These are phyloP conservation scores for Oryzias curvinotus DNA, from an alignment of 2,113 vertebrate species.

Conservation along the genomic window DNA sequence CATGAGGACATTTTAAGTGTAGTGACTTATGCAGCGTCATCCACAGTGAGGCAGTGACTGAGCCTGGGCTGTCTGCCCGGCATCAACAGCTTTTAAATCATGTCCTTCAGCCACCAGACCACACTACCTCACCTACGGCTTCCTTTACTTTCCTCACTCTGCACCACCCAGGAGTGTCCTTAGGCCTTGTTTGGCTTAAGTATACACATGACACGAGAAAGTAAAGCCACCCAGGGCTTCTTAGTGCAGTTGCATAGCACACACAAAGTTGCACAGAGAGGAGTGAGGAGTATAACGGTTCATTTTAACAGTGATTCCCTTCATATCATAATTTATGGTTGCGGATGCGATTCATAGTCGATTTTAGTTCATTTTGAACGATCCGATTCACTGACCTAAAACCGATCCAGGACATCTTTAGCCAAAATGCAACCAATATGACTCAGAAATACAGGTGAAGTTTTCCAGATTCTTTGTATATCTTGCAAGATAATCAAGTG, in stretches of 20 bases:
- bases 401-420: no score
- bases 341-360: no score
- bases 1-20: conserved; percentile 77
- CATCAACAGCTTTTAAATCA: conserved; percentile 81
- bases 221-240: conserved; percentile 71
- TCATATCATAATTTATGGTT: no score
- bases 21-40: conserved; percentile 76
- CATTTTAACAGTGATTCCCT: no score
- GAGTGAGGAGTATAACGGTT: conserved; percentile 14
- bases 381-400: no score
- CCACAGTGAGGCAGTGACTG: conserved; percentile 73
- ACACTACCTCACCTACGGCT: conserved; percentile 71
- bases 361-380: no score
- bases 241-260: conserved; percentile 61
- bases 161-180: conserved; percentile 71
- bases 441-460: no score
- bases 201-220: conserved; percentile 74
- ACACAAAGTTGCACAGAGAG: conserved; percentile 51
- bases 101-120: conserved; percentile 72
- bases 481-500: no score
- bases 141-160: conserved; percentile 58
- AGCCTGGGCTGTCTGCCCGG: conserved; percentile 71
- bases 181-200: conserved; percentile 72
- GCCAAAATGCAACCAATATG: no score
- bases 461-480: no score